phyloP scores from a whole-genome alignment of 2,797 vertebrate genomes.

The Tinamus major region DNA sequence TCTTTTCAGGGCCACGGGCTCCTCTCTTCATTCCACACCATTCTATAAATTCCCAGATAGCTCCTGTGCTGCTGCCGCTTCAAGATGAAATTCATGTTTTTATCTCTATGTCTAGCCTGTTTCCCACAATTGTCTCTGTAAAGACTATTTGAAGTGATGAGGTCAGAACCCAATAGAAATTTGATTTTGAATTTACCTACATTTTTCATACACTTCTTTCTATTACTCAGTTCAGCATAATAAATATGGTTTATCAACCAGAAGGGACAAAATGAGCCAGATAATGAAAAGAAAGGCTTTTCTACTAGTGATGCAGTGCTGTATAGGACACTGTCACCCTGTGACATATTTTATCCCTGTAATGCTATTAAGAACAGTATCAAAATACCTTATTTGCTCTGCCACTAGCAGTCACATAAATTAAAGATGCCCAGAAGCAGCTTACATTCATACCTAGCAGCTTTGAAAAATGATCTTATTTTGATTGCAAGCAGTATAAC shows the following conservation, averaged over 20 bases:
- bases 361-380: slow-evolving; percentile 62
- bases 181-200: slow-evolving; percentile 3
- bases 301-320: slow-evolving; percentile 1
- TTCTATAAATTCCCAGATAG: not conserved
- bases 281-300: not conserved
- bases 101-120: not conserved
- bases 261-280: not conserved
- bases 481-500: slow-evolving; percentile 59
- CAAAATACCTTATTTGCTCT: slow-evolving; percentile 71
- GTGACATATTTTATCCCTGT: slow-evolving; percentile 62
- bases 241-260: not conserved
- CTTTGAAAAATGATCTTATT: slow-evolving; percentile 74
- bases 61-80: not conserved
- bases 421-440: slow-evolving; percentile 63
- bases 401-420: slow-evolving; percentile 66
- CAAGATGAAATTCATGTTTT: not conserved
- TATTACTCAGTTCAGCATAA: not conserved
- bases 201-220: slow-evolving; percentile 3
- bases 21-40: not conserved
- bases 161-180: not conserved
- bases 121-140: not conserved
- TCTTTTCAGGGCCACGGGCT: not conserved
- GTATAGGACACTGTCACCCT: slow-evolving; percentile 16
- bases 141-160: not conserved
- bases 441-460: slow-evolving; percentile 55